Percentiles rank a stretch among this genome's conserved stretches.
phyloP scores from a whole-genome alignment of 2,888 invertebrate genomes.

The Disparrhopalites patrizii region DNA sequence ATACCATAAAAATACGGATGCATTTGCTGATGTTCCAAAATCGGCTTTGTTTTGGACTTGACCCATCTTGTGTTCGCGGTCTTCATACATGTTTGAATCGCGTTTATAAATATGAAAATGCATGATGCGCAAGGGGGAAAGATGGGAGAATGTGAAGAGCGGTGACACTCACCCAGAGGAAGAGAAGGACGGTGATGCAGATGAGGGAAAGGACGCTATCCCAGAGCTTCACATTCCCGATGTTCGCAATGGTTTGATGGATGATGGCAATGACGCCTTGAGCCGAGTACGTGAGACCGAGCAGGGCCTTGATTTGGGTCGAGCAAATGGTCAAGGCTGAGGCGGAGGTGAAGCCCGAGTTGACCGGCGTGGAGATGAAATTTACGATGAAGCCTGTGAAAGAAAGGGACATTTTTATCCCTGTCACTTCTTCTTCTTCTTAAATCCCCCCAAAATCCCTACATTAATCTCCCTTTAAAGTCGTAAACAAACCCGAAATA shows the following conservation, averaged over 20 bases:
- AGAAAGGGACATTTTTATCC: neutral
- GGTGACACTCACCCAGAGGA: conserved; percentile 40
- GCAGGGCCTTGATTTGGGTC: conserved; percentile 45
- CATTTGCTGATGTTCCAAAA: no score
- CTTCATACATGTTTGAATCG: no score
- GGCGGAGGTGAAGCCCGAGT: conserved; percentile 42
- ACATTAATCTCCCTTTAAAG: no score
- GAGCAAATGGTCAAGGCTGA: conserved; percentile 32
- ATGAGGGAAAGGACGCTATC: conserved; percentile 42
- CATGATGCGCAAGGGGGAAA: no score
- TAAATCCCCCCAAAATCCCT: no score
- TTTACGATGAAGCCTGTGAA: conserved; percentile 47
- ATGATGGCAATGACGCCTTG: conserved; percentile 47
- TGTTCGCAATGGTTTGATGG: conserved; percentile 37
- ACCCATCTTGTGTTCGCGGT: no score
- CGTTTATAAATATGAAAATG: no score
- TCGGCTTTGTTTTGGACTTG: no score
- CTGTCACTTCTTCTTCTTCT: no score
- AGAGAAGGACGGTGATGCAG: conserved; percentile 39
- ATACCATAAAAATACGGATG: no score
- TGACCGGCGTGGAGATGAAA: conserved; percentile 45
- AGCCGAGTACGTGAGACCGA: conserved; percentile 44
- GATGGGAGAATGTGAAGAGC: no score
- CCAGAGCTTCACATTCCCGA: conserved; percentile 35
- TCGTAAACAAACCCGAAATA: no score